Evolutionary conservation across 2,888 invertebrate species (phyloP).

Genomic region (Belgica antarctica): DNA sequence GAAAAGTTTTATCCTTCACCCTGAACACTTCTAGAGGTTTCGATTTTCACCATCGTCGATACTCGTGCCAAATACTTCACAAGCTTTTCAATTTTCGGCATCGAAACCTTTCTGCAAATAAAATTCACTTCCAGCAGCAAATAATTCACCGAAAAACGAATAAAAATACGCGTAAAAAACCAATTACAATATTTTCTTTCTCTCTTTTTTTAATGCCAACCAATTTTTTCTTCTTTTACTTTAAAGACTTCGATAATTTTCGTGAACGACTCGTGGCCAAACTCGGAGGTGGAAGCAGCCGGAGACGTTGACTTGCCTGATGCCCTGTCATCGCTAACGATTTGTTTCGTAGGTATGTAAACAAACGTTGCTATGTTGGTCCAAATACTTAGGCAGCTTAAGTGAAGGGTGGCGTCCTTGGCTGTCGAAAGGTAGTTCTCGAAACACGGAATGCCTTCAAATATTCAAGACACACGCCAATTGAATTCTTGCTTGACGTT

Average conservation of each 20-base stretch:
- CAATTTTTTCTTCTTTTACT: neutral
- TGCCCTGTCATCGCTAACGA: conserved; percentile 34
- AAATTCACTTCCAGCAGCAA: neutral
- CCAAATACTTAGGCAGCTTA: too few species aligned
- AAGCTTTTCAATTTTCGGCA: neutral
- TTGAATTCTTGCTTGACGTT: too few species aligned
- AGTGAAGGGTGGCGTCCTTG: too few species aligned
- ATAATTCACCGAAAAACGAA: neutral
- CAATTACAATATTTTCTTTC: neutral
- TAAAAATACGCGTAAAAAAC: too few species aligned
- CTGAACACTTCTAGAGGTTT: neutral
- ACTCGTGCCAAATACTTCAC: neutral
- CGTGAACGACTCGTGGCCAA: conserved; percentile 40
- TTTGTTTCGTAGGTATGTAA: conserved; percentile 34
- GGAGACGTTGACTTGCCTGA: conserved; percentile 32
- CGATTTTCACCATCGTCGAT: neutral
- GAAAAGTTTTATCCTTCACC: neutral
- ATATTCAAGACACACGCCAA: too few species aligned
- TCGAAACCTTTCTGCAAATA: neutral
- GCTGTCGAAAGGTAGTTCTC: too few species aligned
- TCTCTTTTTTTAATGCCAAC: neutral
- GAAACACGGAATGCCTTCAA: too few species aligned
- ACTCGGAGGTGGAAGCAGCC: conserved; percentile 35
- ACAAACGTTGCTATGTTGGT: too few species aligned
- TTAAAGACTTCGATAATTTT: conserved; percentile 30